Evolutionary conservation across 2,113 vertebrate species (phyloP).

Genomic region (Platichthys stellatus): DNA sequence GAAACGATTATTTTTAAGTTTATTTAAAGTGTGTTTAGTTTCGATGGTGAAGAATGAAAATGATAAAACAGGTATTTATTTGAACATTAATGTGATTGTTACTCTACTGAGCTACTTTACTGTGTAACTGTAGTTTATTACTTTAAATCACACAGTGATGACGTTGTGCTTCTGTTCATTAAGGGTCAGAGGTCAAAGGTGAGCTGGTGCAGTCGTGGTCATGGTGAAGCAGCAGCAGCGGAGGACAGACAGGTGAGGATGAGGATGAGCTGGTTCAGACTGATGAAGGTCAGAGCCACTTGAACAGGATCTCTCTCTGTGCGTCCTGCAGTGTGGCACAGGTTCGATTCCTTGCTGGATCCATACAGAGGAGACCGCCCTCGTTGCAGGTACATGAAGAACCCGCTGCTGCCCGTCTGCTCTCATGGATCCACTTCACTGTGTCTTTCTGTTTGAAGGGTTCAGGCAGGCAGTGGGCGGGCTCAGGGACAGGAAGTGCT

Average conservation of each 20-base stretch:
- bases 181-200: conserved; percentile 27
- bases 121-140: too few relatives aligned
- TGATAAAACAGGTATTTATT: too few relatives aligned
- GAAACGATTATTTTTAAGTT: too few relatives aligned
- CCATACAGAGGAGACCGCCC: not conserved
- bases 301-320: too few relatives aligned
- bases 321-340: conserved; percentile 16
- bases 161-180: not conserved
- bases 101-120: too few relatives aligned
- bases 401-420: not conserved
- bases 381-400: conserved; percentile 12
- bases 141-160: too few relatives aligned
- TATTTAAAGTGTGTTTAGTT: too few relatives aligned
- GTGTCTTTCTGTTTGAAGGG: not conserved
- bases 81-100: too few relatives aligned
- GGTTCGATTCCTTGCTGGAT: conserved; percentile 40
- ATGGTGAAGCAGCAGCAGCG: conserved; percentile 60
- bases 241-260: conserved; percentile 49
- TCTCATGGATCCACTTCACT: not conserved
- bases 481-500: not conserved
- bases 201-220: not conserved
- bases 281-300: too few relatives aligned
- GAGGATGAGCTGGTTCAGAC: too few relatives aligned
- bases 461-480: conserved; percentile 14
- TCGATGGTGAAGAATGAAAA: too few relatives aligned